Evolutionary conservation across 53 echinoderm and acorn worm species (phyloP), one percentile per base, ranked within the genome.

Genomic region (Crossaster papposus): DNA sequence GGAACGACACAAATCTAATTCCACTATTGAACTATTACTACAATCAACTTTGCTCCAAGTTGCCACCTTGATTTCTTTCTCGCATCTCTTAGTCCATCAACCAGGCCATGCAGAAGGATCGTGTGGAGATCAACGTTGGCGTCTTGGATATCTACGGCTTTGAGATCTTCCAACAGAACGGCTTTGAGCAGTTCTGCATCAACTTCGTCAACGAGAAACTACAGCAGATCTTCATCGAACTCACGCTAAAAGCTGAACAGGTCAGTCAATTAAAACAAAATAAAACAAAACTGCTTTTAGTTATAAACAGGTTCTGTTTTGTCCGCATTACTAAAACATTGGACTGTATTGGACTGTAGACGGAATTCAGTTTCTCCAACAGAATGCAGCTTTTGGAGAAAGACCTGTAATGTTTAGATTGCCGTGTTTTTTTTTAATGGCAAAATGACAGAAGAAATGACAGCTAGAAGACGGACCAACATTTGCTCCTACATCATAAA

Each of bases 171-270:
- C 96, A 96, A 76, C 72, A 92, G 75, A 96, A 96, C 68, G 96
- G 96, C 71, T 96, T 96, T 77, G 99, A 99, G 79, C 99, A 99
- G 88, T 99, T 99, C 91, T 99, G 99, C 82, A 99, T 99, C 92
- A 99, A 96, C 91, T 99, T 99, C 91, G 99, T 99, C 73, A 98
- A 99, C 71, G 99, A 99, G 83, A 99, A 99, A 64, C 91, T 99
- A 0, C 99, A 99, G 79, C 99, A 99, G 92, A 99, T 96, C 90
- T 99, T 99, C 89, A 99, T 99, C n/a, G 99, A 99, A 54, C 91
- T 99, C 81, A 99, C 99, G 4, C 86, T 99, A 29, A 99, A 99
- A 79, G 99, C 99, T 76, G 99, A 99, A 51, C 99, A 99, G 96
- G 98, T 97, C n/a, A 32, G 71, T 10, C 36, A 34, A 23, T 14